Base-by-base conservation (phyloP, 35 echinoderm and acorn worm genomes). In the Lytechinus pictus region DNA sequence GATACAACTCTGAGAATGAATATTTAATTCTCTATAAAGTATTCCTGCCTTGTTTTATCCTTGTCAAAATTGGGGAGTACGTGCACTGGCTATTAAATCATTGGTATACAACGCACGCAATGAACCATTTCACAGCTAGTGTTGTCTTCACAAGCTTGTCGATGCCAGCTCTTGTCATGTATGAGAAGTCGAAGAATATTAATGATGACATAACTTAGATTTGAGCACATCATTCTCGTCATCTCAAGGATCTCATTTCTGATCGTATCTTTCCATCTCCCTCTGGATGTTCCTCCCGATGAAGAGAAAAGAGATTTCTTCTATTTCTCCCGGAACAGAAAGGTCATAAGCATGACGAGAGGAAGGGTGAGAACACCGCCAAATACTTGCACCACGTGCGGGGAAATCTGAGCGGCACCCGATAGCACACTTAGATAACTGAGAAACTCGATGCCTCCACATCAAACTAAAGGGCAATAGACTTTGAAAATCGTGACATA, bases 401-500 rank as follows among this genome's bases (percentile, higher is more conserved):
- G 28, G 24, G 88, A 44, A 90, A 90, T 90, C 28, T 21, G 88
- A 90, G 88, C 28, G 13, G 88, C 88, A 14, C 52, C 88, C 88
- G 88, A 90, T 90, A 90, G 88, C 88, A 90, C 88, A 90, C 88
- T 52, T 90, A 90, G 88, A 90, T 90, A 90, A 90, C 28, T 90
- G 88, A 52, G 88, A 90, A 90, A 90, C 29, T 44, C 29, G 88
- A 90, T 90, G 28, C 88, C 88, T 52, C 66, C 16, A 90, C 52
- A 54, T 13, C 88, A 44, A 90, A 9, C 16, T 52, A 90, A 54
- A 90, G 88, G 88, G 88, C 88, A 90, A 90, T 90, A 90, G 88
- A 90, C 88, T 90, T 90, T 90, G 88, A 90, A 54, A 79, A 33
- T 90, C 88, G 88, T 90, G 88, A 44, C 88, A 54, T 90, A 90